Base-by-base conservation (phyloP, 1,140 invertebrate genomes). In the Drosophila parabipectinata region DNA sequence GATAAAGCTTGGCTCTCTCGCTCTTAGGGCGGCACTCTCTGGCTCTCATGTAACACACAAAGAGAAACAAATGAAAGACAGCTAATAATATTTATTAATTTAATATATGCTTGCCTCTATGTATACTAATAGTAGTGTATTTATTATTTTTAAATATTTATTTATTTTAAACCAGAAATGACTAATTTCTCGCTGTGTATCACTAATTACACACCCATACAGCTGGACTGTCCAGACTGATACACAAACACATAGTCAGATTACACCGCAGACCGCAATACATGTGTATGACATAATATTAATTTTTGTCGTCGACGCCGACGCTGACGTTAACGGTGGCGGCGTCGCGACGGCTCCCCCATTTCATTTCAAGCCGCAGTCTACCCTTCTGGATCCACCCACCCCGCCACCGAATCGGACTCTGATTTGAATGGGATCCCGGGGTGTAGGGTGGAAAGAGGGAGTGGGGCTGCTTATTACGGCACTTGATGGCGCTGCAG, bases 211-310 rank as follows among this genome's bases (percentile, higher is more conserved):
- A 59, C 67, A 55, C 55, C 60, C 44, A 34, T 50, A 59, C 34
- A 66, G 9, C 10, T 21, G 18, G 6, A 24, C 44, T 18, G 1
- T 7, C 44, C 44, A 3, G 15, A 18, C 44, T 44, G 41, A 18
- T 18, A 47, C 9, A 60, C 61, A 41, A 51, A 50, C 12, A 37
- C 14, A 28, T 12, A 2, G 1, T n/a, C 52, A 64, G 62, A 55
- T 39, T 68, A 67, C 62, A 58, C 54, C 58, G 63, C 41, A 62
- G 57, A 79, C 76, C 58, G n/a, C 41, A 50, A 61, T 81, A 66
- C 82, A 87, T 75, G 69, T 78, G 68, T 58, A 81, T 85, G 82
- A 85, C 82, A 85, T 76, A 76, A 76, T 85, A 85, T 85, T 73
- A 73, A 79, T 72, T 78, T 61, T 58, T 79, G 66, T 53, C 55